Percentiles rank a stretch among this genome's conserved stretches.
phyloP scores from a whole-genome alignment of 92 coral and sea anemone genomes.

The Actinostola sp. region DNA sequence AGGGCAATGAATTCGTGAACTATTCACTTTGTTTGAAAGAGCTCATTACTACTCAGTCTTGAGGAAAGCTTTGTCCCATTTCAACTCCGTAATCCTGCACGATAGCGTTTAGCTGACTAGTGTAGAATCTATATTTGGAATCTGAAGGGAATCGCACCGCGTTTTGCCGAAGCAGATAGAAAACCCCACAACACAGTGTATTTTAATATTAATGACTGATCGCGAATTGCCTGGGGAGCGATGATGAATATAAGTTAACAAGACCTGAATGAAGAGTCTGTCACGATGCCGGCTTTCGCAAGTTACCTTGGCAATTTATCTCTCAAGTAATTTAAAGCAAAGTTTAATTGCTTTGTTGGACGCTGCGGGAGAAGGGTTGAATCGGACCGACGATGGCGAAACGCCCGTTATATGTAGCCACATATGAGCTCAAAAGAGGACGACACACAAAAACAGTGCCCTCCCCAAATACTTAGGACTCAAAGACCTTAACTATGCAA shows the following conservation, averaged over 20 bases:
- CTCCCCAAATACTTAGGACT: no score
- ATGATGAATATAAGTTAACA: constrained; percentile 39
- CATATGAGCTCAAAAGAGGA: neutral
- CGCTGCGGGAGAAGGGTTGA: constrained; percentile 27
- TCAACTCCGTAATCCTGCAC: neutral
- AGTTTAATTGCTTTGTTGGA: constrained; percentile 46
- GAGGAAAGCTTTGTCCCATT: neutral
- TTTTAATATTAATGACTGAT: constrained; percentile 3
- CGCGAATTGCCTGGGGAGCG: constrained; percentile 28
- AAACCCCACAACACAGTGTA: neutral
- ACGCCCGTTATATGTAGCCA: constrained; percentile 22
- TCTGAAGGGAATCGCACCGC: neutral
- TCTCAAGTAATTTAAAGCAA: constrained; percentile 46
- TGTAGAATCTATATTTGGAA: no score
- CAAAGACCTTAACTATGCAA: no score
- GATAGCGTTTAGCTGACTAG: no score
- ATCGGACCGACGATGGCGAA: constrained; percentile 6
- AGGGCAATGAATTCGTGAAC: constrained; percentile 5
- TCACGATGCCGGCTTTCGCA: constrained; percentile 24
- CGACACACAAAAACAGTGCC: no score
- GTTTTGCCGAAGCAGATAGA: neutral
- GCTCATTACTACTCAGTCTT: constrained; percentile 14
- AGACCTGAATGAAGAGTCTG: constrained; percentile 27
- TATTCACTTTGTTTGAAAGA: constrained; percentile 19
- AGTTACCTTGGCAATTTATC: constrained; percentile 43